phyloP scores from a whole-genome alignment of 2,113 vertebrate species.

The Orycteropus afer region DNA sequence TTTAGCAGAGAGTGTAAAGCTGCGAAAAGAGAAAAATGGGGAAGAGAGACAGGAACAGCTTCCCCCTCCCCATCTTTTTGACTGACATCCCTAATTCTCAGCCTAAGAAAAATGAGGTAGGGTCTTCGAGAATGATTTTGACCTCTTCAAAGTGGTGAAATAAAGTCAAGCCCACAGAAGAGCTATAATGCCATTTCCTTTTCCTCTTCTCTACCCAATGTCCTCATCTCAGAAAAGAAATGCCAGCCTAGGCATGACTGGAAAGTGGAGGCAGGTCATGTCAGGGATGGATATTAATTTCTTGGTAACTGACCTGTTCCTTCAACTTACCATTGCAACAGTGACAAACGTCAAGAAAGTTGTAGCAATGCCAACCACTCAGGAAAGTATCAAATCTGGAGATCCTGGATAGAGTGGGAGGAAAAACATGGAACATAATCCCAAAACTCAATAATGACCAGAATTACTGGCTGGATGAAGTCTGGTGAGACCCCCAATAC shows the following conservation, averaged over 20 bases:
- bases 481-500: no score
- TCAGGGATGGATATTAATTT: background rate
- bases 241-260: conserved; percentile 1
- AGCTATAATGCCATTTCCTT: conserved; percentile 21
- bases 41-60: background rate
- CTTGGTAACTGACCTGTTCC: background rate
- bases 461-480: no score
- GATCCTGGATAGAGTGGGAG: no score
- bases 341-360: background rate
- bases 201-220: conserved; percentile 4
- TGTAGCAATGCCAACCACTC: no score
- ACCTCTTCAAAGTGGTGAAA: background rate
- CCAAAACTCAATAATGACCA: no score
- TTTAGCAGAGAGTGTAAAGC: no score
- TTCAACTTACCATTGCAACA: background rate
- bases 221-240: conserved; percentile 8
- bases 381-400: no score
- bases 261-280: background rate
- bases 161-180: background rate
- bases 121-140: background rate
- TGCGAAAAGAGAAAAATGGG: background rate
- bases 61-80: background rate
- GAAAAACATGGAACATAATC: no score
- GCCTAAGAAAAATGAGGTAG: background rate
- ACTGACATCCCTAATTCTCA: background rate